Base-by-base conservation (phyloP, 2,113 vertebrate genomes). In the Paracanthobrama guichenoti region DNA sequence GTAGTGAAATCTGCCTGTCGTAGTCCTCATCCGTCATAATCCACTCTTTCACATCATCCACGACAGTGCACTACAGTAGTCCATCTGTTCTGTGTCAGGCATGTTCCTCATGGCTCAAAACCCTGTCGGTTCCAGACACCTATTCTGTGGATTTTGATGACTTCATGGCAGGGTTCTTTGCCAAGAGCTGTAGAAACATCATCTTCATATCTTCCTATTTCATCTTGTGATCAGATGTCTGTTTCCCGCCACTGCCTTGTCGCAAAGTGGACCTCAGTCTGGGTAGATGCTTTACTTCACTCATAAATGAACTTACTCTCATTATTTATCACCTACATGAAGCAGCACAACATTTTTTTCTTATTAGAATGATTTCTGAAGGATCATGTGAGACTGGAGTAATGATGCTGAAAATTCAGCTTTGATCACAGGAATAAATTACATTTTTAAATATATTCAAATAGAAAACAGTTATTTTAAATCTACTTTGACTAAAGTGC, bases 151-250 rank as follows among this genome's bases (percentile, higher is more conserved):
- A 66, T 66, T 35, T 67, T 39, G 18, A 69, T 22, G 39, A 73
- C 22, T 16, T 62, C 5, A 42, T 42, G 66, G 13, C 86, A 84
- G 81, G 83, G 85, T 87, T 87, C 80, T 86, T 59, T n/a, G 83
- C 77, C 67, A 26, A 14, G 57, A 73, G n/a, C 9, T 60, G 18
- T 69, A 35, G 62, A 60, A 31, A 42, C 18, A 28, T 62, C 72
- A 79, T 62, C n/a, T 79, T 62, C 77, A 46, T 60, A 16, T 62
- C 18, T 64, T 26, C n/a, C 42, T 48, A 9, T 8, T 74, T 35
- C 24, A n/a, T 81, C 46, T 22, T 82, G 24, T 79, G 81, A 57
- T 31, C 78, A 84, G 81, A 71, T 67, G 76, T 80, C 55, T 48
- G 9, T 81, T 82, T 42, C 39, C 55, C 20, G 66, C 81, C 86